Evolutionary conservation across 2,888 invertebrate genomes (phyloP), one percentile per base, ranked within the genome.

Genomic region (Anthophora plumipes): DNA sequence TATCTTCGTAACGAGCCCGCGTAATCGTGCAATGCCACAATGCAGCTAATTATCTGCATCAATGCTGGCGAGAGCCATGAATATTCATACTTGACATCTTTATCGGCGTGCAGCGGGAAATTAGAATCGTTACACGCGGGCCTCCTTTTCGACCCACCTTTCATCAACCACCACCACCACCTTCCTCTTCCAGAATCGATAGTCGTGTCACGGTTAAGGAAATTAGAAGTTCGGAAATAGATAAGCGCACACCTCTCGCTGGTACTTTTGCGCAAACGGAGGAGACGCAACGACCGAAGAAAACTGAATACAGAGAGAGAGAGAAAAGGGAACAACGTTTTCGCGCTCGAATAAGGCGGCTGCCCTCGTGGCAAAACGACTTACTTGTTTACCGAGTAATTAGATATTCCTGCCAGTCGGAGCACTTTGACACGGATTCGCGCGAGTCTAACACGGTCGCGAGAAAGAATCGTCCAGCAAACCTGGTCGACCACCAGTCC

Each of bases 1-100:
- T 70, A 67, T 54, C 73, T 66, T 41, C 60, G 54, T 57, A 66
- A 73, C 72, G 22, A 77, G 52, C 63, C 82, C 71, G 66, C 64
- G 78, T 83, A 82, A 78, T 69, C 59, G 72, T 59, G 64, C 55
- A 70, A 69, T 60, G 63, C 74, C 64, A 80, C 64, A 69, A 66
- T 68, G 69, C 57, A 39, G 71, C 75, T 78, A 79, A 82, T 78
- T 82, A 77, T 71, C 74, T 50, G 46, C 64, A 60, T 63, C 70
- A 81, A 81, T 73, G 76, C 60, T 71, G 59, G 68, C 68, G 52
- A 80, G 68, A 66, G 54, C 71, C 55, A 71, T 76, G 82, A 71
- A 76, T 64, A 75, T 76, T 82, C 71, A 81, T 76, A 82, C 82
- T 80, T 80, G 82, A 80, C 82, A 80, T 64, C 63, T 76, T 80